These are phyloP conservation scores for Centropus bengalensis DNA, from an alignment of 2,113 vertebrate species.

Conservation along the genomic window DNA sequence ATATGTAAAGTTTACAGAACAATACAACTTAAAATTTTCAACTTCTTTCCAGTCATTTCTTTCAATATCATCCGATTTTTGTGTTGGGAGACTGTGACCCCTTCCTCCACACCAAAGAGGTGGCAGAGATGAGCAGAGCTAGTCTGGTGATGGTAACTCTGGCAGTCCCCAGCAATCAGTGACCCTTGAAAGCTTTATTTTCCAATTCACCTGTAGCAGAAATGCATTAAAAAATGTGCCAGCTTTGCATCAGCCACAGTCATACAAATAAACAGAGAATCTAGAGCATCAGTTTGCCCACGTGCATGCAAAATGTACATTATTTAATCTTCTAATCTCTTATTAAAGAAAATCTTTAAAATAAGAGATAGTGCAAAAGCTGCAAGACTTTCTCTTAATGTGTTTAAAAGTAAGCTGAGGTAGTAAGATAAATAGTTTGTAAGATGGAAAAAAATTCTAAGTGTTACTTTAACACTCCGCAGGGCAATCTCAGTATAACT, in stretches of 20 bases:
- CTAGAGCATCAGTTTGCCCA: fast-evolving
- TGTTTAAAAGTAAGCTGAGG: neutral
- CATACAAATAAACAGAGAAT: too few relatives aligned
- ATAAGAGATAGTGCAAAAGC: neutral
- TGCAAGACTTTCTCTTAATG: neutral
- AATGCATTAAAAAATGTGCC: neutral
- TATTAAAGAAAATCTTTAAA: neutral
- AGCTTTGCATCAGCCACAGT: too few relatives aligned
- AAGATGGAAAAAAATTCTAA: neutral
- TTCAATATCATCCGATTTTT: neutral
- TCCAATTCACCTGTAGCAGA: neutral
- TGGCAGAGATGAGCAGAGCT: too few relatives aligned
- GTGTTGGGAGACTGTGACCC: fast-evolving
- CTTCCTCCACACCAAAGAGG: neutral
- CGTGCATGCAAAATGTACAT: fast-evolving
- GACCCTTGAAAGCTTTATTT: neutral
- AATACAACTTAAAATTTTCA: neutral
- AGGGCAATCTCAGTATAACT: too few relatives aligned
- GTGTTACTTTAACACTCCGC: neutral
- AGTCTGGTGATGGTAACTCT: neutral
- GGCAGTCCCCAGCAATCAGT: neutral
- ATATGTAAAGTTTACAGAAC: too few relatives aligned
- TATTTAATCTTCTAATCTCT: too few relatives aligned
- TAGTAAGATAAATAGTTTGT: neutral
- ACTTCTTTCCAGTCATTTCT: neutral